Base-by-base conservation (phyloP, 2,113 vertebrate species). In the Gambusia holbrooki region DNA sequence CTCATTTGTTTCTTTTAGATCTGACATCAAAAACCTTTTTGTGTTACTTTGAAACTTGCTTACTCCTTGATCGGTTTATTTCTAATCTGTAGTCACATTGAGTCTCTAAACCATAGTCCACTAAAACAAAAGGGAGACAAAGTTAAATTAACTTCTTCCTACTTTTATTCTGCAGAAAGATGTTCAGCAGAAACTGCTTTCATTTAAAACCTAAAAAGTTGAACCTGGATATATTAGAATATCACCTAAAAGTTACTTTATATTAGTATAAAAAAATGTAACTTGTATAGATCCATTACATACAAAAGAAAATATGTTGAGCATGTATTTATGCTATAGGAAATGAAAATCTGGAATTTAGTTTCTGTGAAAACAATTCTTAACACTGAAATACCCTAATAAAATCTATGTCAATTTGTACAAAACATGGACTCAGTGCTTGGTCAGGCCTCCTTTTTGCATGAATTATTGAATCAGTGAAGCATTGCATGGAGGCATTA, bases 1-100 rank as follows among this genome's bases (percentile, higher is more conserved):
- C 76, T 75, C 66, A 71, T 69, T 82, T 80, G 61, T 71, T 77
- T 79, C 29, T 82, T 79, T 60, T 37, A 25, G 15, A 63, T 32
- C 29, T 42, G 33, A 67, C 66, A 79, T 73, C 67, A 87, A 81
- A 82, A 62, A 66, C 4, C 73, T 77, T 25, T 69, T 73, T 13
- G 40, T 3, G 22, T 58, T 58, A 58, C 25, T 58, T 25, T n/a
- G 51, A 58, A 58, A 58, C 51, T n/a, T 58, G 17, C 48, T 25
- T 45, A 45, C 25, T 25, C 2, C 22, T 25, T 54, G 25, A 54
- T n/a, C 7, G 22, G 7, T 58, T 48, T 58, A 58, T 58, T 58
- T 25, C 9, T n/a, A 25, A 58, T 58, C 10, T 10, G 17, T 58
- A 25, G 2, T n/a, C 9, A n/a, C 9, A n/a, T n/a, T 58, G 8